phyloP scores from a whole-genome alignment of 2,113 vertebrate species.

The Cranoglanis bouderius region DNA sequence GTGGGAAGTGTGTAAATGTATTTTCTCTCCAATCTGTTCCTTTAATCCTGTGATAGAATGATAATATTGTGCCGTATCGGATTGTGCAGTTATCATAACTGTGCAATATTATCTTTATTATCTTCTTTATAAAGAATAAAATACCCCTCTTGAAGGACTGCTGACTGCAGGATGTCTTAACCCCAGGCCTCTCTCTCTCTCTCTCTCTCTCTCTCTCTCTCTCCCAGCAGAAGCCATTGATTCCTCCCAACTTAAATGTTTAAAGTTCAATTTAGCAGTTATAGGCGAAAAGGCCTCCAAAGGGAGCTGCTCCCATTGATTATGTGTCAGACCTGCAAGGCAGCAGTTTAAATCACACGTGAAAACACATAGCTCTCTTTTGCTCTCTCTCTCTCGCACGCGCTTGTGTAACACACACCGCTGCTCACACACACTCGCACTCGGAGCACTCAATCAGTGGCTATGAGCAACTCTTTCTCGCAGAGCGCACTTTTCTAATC shows the following conservation, averaged over 20 bases:
- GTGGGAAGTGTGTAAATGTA: background rate
- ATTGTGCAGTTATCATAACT: background rate
- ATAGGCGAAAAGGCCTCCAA: slow-evolving; percentile 93
- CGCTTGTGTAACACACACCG: background rate
- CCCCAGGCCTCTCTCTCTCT: slow-evolving; percentile 58
- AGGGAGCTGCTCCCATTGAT: slow-evolving; percentile 94
- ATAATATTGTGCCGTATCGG: background rate
- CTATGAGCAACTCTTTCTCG: slow-evolving; percentile 58
- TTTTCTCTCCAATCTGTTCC: background rate
- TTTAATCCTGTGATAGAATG: background rate
- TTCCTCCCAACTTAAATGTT: slow-evolving; percentile 89
- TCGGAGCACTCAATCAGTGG: slow-evolving; percentile 71
- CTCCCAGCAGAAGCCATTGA: slow-evolving; percentile 86
- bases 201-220: slow-evolving; percentile 1
- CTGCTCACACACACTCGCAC: slow-evolving; percentile 39
- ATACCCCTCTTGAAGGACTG: slow-evolving; percentile 72
- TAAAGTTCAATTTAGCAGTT: slow-evolving; percentile 99
- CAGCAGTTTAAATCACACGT: slow-evolving; percentile 85
- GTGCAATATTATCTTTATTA: slow-evolving; percentile 80
- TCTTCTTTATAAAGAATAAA: slow-evolving; percentile 63
- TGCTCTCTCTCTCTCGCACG: background rate
- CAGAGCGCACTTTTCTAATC: background rate
- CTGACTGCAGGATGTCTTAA: slow-evolving; percentile 72
- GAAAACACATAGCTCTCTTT: slow-evolving; percentile 45
- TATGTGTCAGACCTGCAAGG: slow-evolving; percentile 91